Conservation (phyloP, 2,888 invertebrate genomes). For the Oxyteleia sp. region DNA sequence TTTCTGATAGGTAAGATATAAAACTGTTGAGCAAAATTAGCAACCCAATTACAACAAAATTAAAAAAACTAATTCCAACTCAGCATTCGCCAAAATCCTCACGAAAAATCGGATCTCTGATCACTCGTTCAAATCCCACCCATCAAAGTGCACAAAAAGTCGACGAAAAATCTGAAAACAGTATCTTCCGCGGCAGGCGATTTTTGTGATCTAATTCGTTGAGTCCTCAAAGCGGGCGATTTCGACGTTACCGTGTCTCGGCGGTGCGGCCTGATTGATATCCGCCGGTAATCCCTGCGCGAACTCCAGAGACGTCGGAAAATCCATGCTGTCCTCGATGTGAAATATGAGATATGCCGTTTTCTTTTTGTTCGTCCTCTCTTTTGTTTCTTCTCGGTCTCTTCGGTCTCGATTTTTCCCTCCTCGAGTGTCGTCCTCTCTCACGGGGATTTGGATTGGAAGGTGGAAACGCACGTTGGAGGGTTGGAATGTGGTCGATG, state of each 20-base stretch:
- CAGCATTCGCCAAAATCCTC: too few relatives aligned
- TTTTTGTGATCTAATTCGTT: slow-evolving; percentile 63
- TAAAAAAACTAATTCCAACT: too few relatives aligned
- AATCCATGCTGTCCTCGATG: slow-evolving; percentile 86
- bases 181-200: slow-evolving; percentile 38
- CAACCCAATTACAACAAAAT: too few relatives aligned
- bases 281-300: slow-evolving; percentile 84
- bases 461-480: slow-evolving; percentile 79
- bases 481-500: slow-evolving; percentile 85
- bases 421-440: slow-evolving; percentile 38
- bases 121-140: background rate
- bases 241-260: slow-evolving; percentile 55
- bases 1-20: too few relatives aligned
- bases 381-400: slow-evolving; percentile 57
- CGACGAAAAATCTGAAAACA: slow-evolving; percentile 50
- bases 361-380: slow-evolving; percentile 74
- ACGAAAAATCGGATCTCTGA: too few relatives aligned
- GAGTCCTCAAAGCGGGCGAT: slow-evolving; percentile 60
- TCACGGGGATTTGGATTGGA: slow-evolving; percentile 82
- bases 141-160: background rate
- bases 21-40: too few relatives aligned
- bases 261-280: slow-evolving; percentile 83
- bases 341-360: slow-evolving; percentile 86
- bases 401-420: slow-evolving; percentile 66
- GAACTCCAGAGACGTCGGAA: slow-evolving; percentile 82